Evolutionary conservation across 2,888 invertebrate genomes (phyloP).

Genomic region (Megaustenia siamemsis): DNA sequence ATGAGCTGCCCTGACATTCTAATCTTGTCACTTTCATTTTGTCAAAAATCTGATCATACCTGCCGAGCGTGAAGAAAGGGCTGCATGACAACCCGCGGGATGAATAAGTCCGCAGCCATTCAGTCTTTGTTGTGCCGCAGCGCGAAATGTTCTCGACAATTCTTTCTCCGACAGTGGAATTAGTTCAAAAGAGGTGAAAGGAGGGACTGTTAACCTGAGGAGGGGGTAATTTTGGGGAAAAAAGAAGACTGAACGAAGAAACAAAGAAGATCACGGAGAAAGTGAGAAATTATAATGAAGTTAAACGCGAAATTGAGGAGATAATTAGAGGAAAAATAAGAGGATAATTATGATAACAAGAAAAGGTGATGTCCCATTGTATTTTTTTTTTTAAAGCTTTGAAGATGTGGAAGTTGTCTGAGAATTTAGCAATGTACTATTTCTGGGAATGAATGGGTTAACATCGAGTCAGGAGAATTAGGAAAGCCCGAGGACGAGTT

Average conservation of each 20-base stretch:
- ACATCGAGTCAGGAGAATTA: not conserved
- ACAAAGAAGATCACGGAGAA: not conserved
- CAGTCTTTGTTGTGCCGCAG: not conserved
- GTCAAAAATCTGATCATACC: conserved; percentile 36
- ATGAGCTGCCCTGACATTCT: not conserved
- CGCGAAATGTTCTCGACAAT: not conserved
- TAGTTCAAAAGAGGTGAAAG: not conserved
- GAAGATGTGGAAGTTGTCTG: not conserved
- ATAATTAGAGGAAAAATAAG: conserved; percentile 47
- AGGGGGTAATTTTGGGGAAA: not conserved
- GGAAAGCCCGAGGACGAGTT: not conserved
- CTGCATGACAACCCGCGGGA: not conserved
- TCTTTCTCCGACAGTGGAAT: not conserved
- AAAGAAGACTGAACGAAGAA: not conserved
- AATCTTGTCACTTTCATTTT: conserved; percentile 45
- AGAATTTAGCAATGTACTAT: not conserved
- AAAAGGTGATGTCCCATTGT: not conserved
- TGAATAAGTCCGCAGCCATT: not conserved
- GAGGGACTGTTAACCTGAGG: not conserved
- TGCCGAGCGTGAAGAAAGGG: conserved; percentile 27
- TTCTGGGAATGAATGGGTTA: not conserved
- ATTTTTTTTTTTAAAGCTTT: not conserved
- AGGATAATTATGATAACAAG: conserved; percentile 44
- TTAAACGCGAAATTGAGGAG: conserved; percentile 34
- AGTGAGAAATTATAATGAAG: conserved; percentile 26